These are phyloP conservation scores for Valencia hispanica DNA, from an alignment of 2,797 vertebrate genomes.

Conservation along the genomic window DNA sequence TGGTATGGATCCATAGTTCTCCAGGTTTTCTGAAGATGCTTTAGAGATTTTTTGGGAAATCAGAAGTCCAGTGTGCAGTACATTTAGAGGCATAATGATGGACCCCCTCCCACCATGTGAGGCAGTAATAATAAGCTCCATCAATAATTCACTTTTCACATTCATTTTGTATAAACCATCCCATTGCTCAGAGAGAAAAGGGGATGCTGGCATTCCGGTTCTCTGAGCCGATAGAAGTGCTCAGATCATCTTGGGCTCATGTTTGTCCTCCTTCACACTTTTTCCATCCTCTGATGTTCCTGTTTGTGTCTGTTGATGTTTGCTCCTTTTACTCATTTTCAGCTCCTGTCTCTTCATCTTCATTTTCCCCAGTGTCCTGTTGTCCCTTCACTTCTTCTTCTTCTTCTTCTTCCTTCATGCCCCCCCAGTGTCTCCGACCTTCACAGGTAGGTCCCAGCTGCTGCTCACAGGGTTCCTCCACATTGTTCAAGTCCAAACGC, in stretches of 20 bases:
- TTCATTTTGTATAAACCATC: constrained; percentile 73
- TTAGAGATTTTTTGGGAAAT: not conserved
- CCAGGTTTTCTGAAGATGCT: not conserved
- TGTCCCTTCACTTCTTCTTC: constrained; percentile 40
- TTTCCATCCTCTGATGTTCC: constrained; percentile 29
- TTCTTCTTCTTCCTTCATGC: constrained; percentile 22
- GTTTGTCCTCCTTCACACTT: not conserved
- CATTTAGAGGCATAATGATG: constrained; percentile 6
- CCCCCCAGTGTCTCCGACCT: constrained; percentile 1
- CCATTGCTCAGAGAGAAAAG: constrained; percentile 57
- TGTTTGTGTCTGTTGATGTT: constrained; percentile 60
- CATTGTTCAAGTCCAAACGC: not conserved
- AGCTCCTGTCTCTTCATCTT: constrained; percentile 55
- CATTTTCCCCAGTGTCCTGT: constrained; percentile 55
- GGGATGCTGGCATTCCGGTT: constrained; percentile 9
- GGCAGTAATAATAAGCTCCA: constrained; percentile 65
- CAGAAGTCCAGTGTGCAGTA: not conserved
- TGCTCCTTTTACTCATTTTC: constrained; percentile 63
- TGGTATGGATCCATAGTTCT: not conserved
- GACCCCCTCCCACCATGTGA: constrained; percentile 42
- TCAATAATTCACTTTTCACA: constrained; percentile 76
- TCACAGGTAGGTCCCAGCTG: not conserved
- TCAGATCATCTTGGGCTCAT: constrained; percentile 21
- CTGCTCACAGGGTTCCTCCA: not conserved
- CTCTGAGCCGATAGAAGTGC: constrained; percentile 25